Evolutionary conservation across 2,888 invertebrate genomes (phyloP), one percentile per base, ranked within the genome.

Genomic region (Leistus spinibarbis): DNA sequence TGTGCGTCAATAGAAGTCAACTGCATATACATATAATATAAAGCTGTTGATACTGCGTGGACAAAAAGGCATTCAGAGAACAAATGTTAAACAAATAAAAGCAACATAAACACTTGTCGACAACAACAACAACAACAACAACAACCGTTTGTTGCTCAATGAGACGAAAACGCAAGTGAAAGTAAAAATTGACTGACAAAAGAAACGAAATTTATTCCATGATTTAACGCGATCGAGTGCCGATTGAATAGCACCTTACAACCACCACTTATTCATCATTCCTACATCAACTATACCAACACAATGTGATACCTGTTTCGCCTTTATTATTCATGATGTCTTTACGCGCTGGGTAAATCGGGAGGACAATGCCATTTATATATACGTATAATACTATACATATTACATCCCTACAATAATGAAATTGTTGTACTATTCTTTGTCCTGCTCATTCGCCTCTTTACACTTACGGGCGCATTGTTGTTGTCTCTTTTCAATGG

Each of bases 271-370:
- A 83, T 83, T 23, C 53, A 82, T 82, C 81, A 80, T 79, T n/a
- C n/a, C n/a, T n/a, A n/a, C n/a, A n/a, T n/a, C n/a, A n/a, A n/a
- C n/a, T n/a, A n/a, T n/a, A n/a, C 27, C 40, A 2, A 40, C 81
- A 84, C 82, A 82, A 82, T 83, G 82, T 82, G 82, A 83, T 84
- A 84, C 84, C 85, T 84, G 84, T 84, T 83, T 83, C 83, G 82
- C 27, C 83, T 83, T 82, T 83, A 40, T 40, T 40, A 83, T 84
- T 84, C 84, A 84, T 83, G 84, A 82, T 82, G 83, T 83, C 84
- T 83, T 83, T 82, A 81, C 78, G 79, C 79, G 80, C 19, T 57
- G 16, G 81, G 64, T 78, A 77, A 78, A 78, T 57, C 20, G 78
- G 7, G 7, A 80, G 80, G 80, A 77, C 79, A 82, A 83, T 84